Percentiles rank a stretch among this genome's conserved stretches.
Evolutionary conservation across 2,113 vertebrate species (phyloP).

Genomic region (Promerops cafer): DNA sequence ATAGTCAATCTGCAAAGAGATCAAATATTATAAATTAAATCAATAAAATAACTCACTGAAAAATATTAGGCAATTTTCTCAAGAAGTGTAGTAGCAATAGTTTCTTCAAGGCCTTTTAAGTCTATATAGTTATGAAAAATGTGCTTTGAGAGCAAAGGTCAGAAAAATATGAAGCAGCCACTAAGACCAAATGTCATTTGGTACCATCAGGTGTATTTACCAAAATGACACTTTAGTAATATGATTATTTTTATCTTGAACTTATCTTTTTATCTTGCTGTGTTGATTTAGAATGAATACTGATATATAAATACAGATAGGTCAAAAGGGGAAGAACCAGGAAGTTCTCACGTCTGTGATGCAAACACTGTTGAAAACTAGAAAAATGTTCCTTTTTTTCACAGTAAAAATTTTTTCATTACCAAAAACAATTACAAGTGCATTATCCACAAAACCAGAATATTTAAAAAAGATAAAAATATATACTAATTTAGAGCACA

Average conservation of each 20-base stretch:
- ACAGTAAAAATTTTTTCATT: not conserved
- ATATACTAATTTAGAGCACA: not conserved
- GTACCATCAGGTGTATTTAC: not conserved
- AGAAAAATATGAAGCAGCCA: not conserved
- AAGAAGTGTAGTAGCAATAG: not conserved
- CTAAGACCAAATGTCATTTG: not conserved
- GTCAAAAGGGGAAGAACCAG: not conserved
- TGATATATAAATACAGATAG: not conserved
- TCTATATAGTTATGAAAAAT: not conserved
- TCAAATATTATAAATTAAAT: not conserved
- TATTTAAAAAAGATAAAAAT: not conserved
- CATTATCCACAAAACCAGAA: not conserved
- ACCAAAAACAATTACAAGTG: not conserved
- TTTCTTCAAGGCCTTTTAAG: not conserved
- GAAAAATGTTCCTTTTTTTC: not conserved
- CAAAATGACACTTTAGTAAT: not conserved
- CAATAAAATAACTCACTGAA: not conserved
- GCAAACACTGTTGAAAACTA: not conserved
- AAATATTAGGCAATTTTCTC: not conserved
- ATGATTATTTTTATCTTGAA: not conserved
- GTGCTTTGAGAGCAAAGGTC: not conserved
- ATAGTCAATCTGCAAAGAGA: constrained; percentile 83
- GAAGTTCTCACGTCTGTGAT: not conserved
- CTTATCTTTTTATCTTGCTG: too few species aligned
- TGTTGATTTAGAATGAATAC: not conserved